These are phyloP conservation scores for Tachysurus vachellii DNA, from an alignment of 2,113 vertebrate genomes.

Conservation along the genomic window DNA sequence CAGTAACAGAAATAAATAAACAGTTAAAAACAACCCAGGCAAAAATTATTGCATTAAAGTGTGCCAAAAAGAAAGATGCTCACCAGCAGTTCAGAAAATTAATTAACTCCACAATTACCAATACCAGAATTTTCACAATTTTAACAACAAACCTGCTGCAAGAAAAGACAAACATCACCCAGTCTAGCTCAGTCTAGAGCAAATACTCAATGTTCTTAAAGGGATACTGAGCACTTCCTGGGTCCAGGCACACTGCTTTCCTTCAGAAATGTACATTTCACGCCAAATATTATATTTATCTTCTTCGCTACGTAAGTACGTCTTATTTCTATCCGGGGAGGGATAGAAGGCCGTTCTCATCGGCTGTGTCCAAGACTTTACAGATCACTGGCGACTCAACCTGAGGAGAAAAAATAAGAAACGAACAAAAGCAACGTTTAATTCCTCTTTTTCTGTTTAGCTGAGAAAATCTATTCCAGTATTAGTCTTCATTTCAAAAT, in stretches of 20 bases:
- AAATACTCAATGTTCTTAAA: constrained; percentile 24
- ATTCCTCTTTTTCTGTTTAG: neutral
- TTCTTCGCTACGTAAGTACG: neutral
- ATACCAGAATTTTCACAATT: neutral
- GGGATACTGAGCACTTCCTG: neutral
- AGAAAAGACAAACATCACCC: constrained; percentile 8
- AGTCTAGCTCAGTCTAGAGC: neutral
- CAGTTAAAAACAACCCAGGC: constrained; percentile 19
- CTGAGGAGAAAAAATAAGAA: constrained; percentile 57
- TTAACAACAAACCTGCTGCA: neutral
- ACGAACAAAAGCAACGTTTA: neutral
- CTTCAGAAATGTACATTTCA: neutral
- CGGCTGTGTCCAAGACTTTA: constrained; percentile 94
- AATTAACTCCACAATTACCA: neutral
- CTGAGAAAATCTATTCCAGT: neutral
- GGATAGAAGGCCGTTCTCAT: constrained; percentile 92
- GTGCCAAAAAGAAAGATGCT: constrained; percentile 5
- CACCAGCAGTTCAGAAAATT: neutral
- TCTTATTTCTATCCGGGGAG: constrained; percentile 77
- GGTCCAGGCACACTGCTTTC: neutral
- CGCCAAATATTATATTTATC: neutral
- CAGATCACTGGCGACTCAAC: constrained; percentile 98
- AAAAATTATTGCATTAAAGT: constrained; percentile 1
- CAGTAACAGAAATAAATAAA: constrained; percentile 50
- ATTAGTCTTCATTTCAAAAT: neutral